Conservation (phyloP, 2,888 invertebrate species). For the Platycheirus rosarum region DNA sequence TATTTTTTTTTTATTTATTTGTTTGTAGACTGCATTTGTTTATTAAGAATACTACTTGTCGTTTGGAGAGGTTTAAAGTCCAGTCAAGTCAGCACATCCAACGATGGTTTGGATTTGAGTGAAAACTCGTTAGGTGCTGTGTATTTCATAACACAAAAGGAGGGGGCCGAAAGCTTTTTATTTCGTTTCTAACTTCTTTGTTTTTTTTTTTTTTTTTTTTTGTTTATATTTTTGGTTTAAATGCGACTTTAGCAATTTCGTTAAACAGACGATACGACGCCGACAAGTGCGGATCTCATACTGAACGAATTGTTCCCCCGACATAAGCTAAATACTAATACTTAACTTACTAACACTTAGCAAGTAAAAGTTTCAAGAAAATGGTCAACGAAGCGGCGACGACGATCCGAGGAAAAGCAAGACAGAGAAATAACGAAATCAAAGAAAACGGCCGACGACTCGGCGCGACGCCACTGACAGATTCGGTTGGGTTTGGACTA, state of each 20-base stretch:
- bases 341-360: constrained; percentile 54
- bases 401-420: constrained; percentile 22
- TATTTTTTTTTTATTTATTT: too few relatives aligned
- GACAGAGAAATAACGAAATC: constrained; percentile 7
- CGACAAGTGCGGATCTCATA: constrained; percentile 79
- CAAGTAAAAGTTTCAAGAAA: constrained; percentile 54
- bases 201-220: constrained; percentile 42
- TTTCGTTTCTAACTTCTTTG: constrained; percentile 32
- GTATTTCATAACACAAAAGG: constrained; percentile 68
- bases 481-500: background rate
- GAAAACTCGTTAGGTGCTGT: constrained; percentile 59
- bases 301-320: constrained; percentile 77
- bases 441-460: constrained; percentile 28
- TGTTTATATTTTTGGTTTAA: constrained; percentile 21
- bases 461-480: too few relatives aligned
- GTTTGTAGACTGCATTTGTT: constrained; percentile 47
- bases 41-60: constrained; percentile 20
- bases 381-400: background rate
- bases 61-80: constrained; percentile 59
- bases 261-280: constrained; percentile 61
- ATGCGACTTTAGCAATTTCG: constrained; percentile 35
- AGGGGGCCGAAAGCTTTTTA: constrained; percentile 45
- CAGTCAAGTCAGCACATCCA: constrained; percentile 18
- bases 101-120: constrained; percentile 59
- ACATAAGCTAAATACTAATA: constrained; percentile 63